Evolutionary conservation across 2,797 vertebrate genomes (phyloP).

Genomic region (Diplodus puntazzo): DNA sequence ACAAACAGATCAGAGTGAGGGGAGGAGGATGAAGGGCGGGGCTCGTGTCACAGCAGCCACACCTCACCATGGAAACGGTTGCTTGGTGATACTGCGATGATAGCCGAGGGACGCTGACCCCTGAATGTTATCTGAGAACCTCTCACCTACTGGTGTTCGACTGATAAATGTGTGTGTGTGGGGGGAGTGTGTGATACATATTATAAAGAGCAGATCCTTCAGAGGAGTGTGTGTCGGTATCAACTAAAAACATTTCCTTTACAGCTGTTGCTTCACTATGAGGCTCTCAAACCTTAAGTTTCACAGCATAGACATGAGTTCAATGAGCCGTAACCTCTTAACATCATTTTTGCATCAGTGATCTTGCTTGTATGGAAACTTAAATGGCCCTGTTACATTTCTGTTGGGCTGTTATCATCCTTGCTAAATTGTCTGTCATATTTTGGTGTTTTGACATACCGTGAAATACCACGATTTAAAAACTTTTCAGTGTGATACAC

Average conservation of each 20-base stretch:
- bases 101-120: constrained; percentile 18
- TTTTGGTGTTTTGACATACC: not conserved
- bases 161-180: constrained; percentile 9
- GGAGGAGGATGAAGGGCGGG: constrained; percentile 30
- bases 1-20: not conserved
- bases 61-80: constrained; percentile 70
- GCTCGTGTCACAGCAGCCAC: constrained; percentile 53
- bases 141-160: constrained; percentile 46
- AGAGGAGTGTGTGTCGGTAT: not conserved
- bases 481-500: not conserved
- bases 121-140: constrained; percentile 44
- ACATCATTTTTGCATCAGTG: not conserved
- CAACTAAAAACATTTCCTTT: not conserved
- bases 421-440: constrained; percentile 12
- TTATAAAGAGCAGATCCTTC: not conserved
- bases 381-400: constrained; percentile 10
- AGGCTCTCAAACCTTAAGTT: not conserved
- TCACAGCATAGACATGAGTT: constrained; percentile 1
- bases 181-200: not conserved
- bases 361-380: not conserved
- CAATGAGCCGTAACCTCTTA: constrained; percentile 19
- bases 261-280: not conserved
- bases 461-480: not conserved
- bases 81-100: constrained; percentile 36
- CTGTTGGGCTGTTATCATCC: constrained; percentile 1